Conservation (phyloP, 2,888 invertebrate genomes). For the Drosophila pseudotakahashii region DNA sequence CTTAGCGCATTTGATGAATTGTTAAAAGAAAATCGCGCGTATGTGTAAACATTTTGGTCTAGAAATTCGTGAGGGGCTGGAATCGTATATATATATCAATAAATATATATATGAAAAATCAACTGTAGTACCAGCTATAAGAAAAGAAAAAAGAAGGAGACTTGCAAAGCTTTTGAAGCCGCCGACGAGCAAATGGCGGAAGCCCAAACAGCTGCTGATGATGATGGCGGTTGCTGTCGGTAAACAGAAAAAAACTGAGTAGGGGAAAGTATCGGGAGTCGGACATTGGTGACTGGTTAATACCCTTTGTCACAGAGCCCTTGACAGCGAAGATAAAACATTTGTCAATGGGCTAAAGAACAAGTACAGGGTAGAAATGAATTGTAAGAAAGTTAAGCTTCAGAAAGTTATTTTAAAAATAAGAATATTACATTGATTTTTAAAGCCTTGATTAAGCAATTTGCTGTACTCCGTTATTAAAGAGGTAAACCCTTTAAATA, state of each 20-base stretch:
- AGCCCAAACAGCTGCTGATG: slow-evolving; percentile 57
- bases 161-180: slow-evolving; percentile 36
- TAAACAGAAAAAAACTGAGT: slow-evolving; percentile 54
- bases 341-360: slow-evolving; percentile 3
- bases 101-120: slow-evolving; percentile 26
- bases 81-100: neutral
- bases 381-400: too few relatives aligned
- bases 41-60: slow-evolving; percentile 76
- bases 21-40: slow-evolving; percentile 76
- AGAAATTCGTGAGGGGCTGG: slow-evolving; percentile 30
- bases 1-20: slow-evolving; percentile 80
- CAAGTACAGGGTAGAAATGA: too few relatives aligned
- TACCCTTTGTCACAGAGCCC: slow-evolving; percentile 8
- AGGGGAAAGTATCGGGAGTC: neutral
- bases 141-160: neutral
- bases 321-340: slow-evolving; percentile 3
- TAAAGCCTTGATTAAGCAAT: too few relatives aligned
- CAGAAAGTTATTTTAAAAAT: too few relatives aligned
- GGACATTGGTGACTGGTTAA: slow-evolving; percentile 16
- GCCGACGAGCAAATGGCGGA: slow-evolving; percentile 46
- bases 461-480: neutral
- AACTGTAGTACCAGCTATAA: slow-evolving; percentile 24
- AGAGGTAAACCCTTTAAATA: neutral
- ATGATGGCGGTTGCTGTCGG: slow-evolving; percentile 57
- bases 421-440: neutral